Evolutionary conservation across 2,888 invertebrate species (phyloP).

Genomic region (Apodemia hepburni): DNA sequence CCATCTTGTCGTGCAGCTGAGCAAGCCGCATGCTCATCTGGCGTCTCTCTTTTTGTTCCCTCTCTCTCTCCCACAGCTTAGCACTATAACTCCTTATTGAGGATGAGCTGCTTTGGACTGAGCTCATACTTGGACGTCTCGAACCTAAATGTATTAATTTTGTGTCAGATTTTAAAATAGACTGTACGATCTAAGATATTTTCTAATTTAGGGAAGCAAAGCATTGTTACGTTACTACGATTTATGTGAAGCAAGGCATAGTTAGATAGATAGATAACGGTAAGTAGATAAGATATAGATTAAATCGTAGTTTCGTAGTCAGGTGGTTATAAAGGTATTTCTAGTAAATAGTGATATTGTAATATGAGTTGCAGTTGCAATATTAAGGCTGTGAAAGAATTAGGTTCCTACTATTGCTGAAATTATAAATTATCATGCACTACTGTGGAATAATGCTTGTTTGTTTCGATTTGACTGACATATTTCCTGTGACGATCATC

Average conservation of each 20-base stretch:
- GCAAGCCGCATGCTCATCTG: conserved; percentile 89
- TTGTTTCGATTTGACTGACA: background rate
- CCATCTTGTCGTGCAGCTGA: conserved; percentile 83
- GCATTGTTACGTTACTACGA: background rate
- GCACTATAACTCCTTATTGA: conserved; percentile 91
- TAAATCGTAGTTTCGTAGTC: background rate
- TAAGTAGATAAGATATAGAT: too few relatives aligned
- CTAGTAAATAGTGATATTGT: background rate
- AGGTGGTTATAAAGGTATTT: background rate
- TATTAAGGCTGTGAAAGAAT: background rate
- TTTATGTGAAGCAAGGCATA: too few relatives aligned
- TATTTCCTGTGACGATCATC: background rate
- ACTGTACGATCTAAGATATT: background rate
- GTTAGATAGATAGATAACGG: too few relatives aligned
- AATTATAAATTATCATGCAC: background rate
- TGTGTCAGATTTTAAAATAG: background rate
- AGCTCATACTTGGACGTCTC: conserved; percentile 92
- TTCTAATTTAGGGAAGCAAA: background rate
- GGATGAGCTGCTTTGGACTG: conserved; percentile 91
- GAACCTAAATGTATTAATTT: conserved; percentile 80
- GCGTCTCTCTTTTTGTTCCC: conserved; percentile 89
- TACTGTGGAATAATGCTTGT: background rate
- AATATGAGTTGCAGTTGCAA: background rate
- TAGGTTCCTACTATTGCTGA: background rate
- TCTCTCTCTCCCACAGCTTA: conserved; percentile 88